phyloP scores from a whole-genome alignment of 2,888 invertebrate genomes.

The Platycheirus rosarum region DNA sequence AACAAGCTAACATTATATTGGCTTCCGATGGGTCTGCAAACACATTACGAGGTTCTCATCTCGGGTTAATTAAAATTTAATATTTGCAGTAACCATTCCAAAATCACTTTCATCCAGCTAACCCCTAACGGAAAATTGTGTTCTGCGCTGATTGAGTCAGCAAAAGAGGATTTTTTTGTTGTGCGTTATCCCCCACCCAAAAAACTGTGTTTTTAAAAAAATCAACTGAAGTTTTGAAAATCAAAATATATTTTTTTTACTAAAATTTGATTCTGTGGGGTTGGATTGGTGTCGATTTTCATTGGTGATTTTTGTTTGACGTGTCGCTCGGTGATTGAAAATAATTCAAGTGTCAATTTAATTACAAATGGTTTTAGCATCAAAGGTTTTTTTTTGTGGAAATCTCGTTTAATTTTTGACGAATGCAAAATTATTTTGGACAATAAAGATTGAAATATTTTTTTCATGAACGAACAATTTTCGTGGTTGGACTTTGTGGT shows the following conservation, averaged over 20 bases:
- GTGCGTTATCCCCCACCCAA: neutral
- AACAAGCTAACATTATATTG: slow-evolving; percentile 40
- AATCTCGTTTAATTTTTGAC: neutral
- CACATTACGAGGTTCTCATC: slow-evolving; percentile 27
- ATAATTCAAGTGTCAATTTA: slow-evolving; percentile 11
- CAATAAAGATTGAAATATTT: neutral
- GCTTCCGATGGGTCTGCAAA: slow-evolving; percentile 44
- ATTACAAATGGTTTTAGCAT: neutral
- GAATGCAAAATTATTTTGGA: neutral
- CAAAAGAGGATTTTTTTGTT: slow-evolving; percentile 4
- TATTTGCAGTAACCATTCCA: slow-evolving; percentile 42
- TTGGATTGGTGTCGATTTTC: neutral
- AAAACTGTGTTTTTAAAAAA: too few species aligned
- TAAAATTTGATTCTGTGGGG: too few species aligned
- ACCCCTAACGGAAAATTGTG: neutral
- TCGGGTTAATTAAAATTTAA: slow-evolving; percentile 60
- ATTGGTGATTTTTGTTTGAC: neutral
- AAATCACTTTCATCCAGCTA: slow-evolving; percentile 14
- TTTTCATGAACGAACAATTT: slow-evolving; percentile 8
- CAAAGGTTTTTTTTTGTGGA: neutral
- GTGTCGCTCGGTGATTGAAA: neutral
- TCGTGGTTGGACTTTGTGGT: neutral
- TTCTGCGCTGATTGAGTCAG: neutral
- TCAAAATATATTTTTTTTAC: too few species aligned
- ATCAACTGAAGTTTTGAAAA: too few species aligned